A percentile compares a stretch with the other conserved stretches of the same genome.
Evolutionary conservation across 2,113 vertebrate species (phyloP).

Genomic region (Tachycineta bicolor): DNA sequence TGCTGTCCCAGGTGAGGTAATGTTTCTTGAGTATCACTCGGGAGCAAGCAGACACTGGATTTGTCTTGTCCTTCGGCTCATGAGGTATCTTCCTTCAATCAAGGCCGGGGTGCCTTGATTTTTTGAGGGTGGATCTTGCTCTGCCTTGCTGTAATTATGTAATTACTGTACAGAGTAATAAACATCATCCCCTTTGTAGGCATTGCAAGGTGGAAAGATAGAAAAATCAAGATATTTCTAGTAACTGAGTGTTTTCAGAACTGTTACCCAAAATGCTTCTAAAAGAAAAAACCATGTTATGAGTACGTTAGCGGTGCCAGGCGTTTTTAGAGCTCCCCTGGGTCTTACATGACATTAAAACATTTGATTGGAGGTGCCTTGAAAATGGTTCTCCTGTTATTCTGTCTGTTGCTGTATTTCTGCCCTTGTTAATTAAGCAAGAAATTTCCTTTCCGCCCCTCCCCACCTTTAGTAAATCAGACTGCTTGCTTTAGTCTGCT

Average conservation of each 20-base stretch:
- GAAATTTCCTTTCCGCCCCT: not conserved
- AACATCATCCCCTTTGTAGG: not conserved
- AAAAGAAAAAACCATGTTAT: not conserved
- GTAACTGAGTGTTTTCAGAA: not conserved
- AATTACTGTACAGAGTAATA: not conserved
- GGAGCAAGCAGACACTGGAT: not conserved
- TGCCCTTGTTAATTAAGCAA: conserved; percentile 46
- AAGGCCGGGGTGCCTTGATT: not conserved
- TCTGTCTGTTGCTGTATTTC: not conserved
- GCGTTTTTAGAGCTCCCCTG: not conserved
- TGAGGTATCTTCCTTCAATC: not conserved
- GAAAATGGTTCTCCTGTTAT: conserved; percentile 8
- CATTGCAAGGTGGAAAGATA: not conserved
- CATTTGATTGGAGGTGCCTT: not conserved
- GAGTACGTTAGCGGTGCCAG: not conserved
- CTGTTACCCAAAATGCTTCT: not conserved
- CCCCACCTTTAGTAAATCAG: conserved; percentile 36
- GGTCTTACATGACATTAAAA: not conserved
- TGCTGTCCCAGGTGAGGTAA: not conserved
- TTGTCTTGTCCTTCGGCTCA: not conserved
- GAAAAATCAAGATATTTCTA: not conserved
- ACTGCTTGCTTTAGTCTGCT: conserved; percentile 39
- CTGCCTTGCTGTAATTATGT: not conserved
- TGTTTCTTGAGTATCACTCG: not conserved
- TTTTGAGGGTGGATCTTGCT: not conserved